phyloP scores from a whole-genome alignment of 1,140 invertebrate species.

The Drosophila pseudoobscura region DNA sequence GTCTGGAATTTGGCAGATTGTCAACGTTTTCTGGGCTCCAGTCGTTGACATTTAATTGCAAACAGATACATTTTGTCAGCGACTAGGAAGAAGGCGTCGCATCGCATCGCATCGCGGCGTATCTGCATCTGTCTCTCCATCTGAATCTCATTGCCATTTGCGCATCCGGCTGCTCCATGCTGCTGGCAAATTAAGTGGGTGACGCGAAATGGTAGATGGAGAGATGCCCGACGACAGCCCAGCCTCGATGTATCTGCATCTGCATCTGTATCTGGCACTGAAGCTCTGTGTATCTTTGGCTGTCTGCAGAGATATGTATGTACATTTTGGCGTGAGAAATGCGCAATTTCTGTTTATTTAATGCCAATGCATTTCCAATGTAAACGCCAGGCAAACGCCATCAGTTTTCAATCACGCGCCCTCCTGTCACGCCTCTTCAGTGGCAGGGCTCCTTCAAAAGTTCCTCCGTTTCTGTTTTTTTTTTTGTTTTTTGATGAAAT shows the following conservation, averaged over 20 bases:
- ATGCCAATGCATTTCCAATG: slow-evolving; percentile 74
- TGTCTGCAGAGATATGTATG: slow-evolving; percentile 2
- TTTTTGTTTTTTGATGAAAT: slow-evolving; percentile 23
- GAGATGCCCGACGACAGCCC: slow-evolving; percentile 33
- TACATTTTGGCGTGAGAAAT: slow-evolving; percentile 74
- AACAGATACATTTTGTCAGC: slow-evolving; percentile 76
- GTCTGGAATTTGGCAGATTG: slow-evolving; percentile 52
- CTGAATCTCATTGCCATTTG: slow-evolving; percentile 51
- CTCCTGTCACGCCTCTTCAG: slow-evolving; percentile 35
- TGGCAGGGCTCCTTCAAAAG: no score
- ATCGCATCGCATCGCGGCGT: slow-evolving; percentile 10
- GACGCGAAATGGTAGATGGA: slow-evolving; percentile 44
- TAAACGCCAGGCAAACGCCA: slow-evolving; percentile 59
- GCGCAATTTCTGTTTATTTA: slow-evolving; percentile 78
- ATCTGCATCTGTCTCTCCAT: slow-evolving; percentile 41
- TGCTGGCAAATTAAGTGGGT: slow-evolving; percentile 72
- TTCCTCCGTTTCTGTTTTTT: not conserved
- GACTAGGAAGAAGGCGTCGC: slow-evolving; percentile 45
- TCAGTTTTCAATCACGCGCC: slow-evolving; percentile 76
- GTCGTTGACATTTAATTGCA: slow-evolving; percentile 76
- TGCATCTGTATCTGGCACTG: slow-evolving; percentile 6
- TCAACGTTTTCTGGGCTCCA: slow-evolving; percentile 32
- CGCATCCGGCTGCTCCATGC: slow-evolving; percentile 41
- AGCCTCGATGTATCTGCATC: slow-evolving; percentile 23
- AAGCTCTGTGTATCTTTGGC: slow-evolving; percentile 11